These are phyloP conservation scores for Drosophila kurseongensis DNA, from an alignment of 1,140 invertebrate genomes.

Conservation along the genomic window DNA sequence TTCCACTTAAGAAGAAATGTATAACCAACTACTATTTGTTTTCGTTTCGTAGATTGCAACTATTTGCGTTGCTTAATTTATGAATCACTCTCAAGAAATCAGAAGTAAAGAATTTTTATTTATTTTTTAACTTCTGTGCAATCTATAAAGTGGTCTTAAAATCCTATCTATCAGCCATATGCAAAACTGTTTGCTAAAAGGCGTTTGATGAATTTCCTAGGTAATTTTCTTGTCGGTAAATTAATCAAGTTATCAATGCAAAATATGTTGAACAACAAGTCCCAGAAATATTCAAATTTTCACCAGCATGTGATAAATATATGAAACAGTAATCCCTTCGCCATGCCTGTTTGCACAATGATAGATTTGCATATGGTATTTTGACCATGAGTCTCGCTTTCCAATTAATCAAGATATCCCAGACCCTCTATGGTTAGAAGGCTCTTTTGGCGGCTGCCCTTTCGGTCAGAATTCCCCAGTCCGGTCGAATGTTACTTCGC, in stretches of 20 bases:
- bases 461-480: constrained; percentile 2
- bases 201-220: constrained; percentile 68
- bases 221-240: constrained; percentile 30
- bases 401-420: constrained; percentile 48
- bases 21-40: background rate
- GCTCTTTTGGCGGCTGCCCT: constrained; percentile 2
- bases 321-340: constrained; percentile 30
- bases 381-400: constrained; percentile 12
- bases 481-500: background rate
- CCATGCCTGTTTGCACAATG: constrained; percentile 23
- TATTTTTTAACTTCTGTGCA: no score
- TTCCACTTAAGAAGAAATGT: no score
- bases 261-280: constrained; percentile 35
- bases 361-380: constrained; percentile 50
- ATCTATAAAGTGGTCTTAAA: constrained; percentile 65
- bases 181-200: constrained; percentile 40
- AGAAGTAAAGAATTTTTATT: no score
- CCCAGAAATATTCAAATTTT: constrained; percentile 32
- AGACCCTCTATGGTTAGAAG: constrained; percentile 7
- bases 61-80: background rate
- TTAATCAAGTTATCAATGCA: constrained; percentile 56
- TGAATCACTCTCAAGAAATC: no score
- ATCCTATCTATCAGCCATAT: constrained; percentile 62
- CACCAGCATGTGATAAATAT: constrained; percentile 58
- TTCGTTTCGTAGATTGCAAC: background rate